phyloP scores from a whole-genome alignment of 1,140 invertebrate genomes.

The Lepidurus packardi region DNA sequence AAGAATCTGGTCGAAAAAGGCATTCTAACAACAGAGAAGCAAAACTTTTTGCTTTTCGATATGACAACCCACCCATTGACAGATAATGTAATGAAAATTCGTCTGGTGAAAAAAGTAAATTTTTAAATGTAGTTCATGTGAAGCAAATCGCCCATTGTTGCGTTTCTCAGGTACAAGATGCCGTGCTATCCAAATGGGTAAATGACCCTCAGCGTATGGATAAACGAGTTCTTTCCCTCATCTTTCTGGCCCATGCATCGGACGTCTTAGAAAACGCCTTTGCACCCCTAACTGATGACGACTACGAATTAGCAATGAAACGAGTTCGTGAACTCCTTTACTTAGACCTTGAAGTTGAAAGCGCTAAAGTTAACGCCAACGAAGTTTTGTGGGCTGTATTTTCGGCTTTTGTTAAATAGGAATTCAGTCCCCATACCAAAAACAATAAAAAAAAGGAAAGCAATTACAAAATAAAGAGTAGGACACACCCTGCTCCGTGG shows the following conservation, averaged over 20 bases:
- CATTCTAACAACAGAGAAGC: slow-evolving; percentile 99
- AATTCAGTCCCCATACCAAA: not conserved
- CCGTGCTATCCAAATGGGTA: slow-evolving; percentile 90
- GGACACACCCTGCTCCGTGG: not conserved
- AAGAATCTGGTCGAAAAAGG: slow-evolving; percentile 99
- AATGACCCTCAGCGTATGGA: slow-evolving; percentile 98
- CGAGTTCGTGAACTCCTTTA: slow-evolving; percentile 91
- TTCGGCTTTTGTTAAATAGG: slow-evolving; percentile 94
- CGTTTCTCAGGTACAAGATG: slow-evolving; percentile 81
- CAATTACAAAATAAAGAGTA: not conserved
- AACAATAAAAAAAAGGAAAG: not conserved
- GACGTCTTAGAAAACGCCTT: slow-evolving; percentile 99
- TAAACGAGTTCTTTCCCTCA: slow-evolving; percentile 80
- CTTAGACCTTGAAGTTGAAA: slow-evolving; percentile 91
- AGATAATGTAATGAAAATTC: slow-evolving; percentile 90
- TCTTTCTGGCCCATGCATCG: slow-evolving; percentile 93
- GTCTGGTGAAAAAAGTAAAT: slow-evolving; percentile 89
- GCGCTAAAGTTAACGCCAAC: slow-evolving; percentile 75
- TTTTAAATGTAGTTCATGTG: not conserved
- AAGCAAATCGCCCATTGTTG: slow-evolving; percentile 28
- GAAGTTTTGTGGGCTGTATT: slow-evolving; percentile 98
- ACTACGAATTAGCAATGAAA: slow-evolving; percentile 97
- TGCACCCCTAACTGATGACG: slow-evolving; percentile 93
- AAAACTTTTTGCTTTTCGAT: slow-evolving; percentile 99
- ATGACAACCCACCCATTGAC: slow-evolving; percentile 99